These are phyloP conservation scores for Corbicula japonica DNA, from an alignment of 2,888 invertebrate genomes.

Conservation along the genomic window DNA sequence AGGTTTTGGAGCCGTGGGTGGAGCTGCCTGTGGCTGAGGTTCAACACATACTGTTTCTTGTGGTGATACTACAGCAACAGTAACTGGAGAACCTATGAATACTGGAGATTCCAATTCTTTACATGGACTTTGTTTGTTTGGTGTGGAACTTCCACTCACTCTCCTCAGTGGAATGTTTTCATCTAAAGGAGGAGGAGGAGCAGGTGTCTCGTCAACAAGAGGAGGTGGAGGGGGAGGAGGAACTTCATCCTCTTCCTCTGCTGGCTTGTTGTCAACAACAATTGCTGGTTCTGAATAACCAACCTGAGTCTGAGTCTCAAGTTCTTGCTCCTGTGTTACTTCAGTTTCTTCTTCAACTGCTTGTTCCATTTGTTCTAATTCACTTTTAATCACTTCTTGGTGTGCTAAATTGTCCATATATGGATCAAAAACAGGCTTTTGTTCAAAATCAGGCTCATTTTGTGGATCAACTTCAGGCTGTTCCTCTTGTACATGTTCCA, in stretches of 20 bases:
- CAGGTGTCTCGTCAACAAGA: slow-evolving; percentile 58
- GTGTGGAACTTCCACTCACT: slow-evolving; percentile 64
- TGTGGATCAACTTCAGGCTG: slow-evolving; percentile 7
- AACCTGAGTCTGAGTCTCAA: slow-evolving; percentile 21
- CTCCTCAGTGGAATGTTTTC: slow-evolving; percentile 62
- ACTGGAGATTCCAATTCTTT: slow-evolving; percentile 53
- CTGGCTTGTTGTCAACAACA: slow-evolving; percentile 61
- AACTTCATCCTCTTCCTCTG: slow-evolving; percentile 44
- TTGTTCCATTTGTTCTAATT: slow-evolving; percentile 2
- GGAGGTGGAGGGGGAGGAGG: slow-evolving; percentile 66
- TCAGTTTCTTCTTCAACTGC: slow-evolving; percentile 18
- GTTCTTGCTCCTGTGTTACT: neutral
- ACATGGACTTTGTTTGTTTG: slow-evolving; percentile 60
- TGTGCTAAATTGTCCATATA: slow-evolving; percentile 17
- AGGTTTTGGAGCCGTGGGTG: slow-evolving; percentile 11
- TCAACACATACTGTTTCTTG: slow-evolving; percentile 30
- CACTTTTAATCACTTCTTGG: neutral
- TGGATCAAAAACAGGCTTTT: slow-evolving; percentile 23
- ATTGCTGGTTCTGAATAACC: slow-evolving; percentile 61
- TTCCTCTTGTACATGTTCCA: slow-evolving; percentile 12
- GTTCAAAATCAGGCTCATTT: slow-evolving; percentile 22
- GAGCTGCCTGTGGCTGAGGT: slow-evolving; percentile 5
- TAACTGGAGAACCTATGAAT: slow-evolving; percentile 31
- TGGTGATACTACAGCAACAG: slow-evolving; percentile 38
- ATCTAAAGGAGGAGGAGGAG: slow-evolving; percentile 67